A percentile compares a stretch with the other conserved stretches of the same genome.
Conservation (phyloP, 1,140 invertebrate species). For the Heliconius congener region DNA sequence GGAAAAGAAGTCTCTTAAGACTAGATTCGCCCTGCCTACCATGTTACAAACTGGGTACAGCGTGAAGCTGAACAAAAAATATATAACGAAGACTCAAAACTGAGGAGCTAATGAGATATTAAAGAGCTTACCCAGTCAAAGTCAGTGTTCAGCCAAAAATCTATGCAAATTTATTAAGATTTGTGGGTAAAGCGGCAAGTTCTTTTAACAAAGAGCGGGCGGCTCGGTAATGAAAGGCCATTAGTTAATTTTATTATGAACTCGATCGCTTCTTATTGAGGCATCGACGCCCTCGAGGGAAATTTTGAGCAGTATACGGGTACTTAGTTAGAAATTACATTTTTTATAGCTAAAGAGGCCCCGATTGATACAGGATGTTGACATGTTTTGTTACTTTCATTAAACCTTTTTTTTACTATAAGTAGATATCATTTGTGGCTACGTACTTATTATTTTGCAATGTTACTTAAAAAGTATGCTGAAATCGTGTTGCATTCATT, state of each 20-base stretch:
- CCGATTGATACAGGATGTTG: slow-evolving; percentile 28
- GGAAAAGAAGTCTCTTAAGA: too few relatives aligned
- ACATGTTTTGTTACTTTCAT: slow-evolving; percentile 14
- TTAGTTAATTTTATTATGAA: slow-evolving; percentile 49
- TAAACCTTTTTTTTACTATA: slow-evolving; percentile 2
- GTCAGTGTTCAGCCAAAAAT: slow-evolving; percentile 35
- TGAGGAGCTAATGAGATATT: not conserved
- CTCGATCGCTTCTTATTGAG: slow-evolving; percentile 39
- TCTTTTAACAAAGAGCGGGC: slow-evolving; percentile 39
- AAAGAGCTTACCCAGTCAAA: slow-evolving; percentile 13
- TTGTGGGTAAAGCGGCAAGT: slow-evolving; percentile 42
- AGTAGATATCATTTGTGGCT: not conserved
- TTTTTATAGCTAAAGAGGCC: slow-evolving; percentile 35
- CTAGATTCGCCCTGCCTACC: too few relatives aligned
- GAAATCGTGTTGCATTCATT: too few relatives aligned
- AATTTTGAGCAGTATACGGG: slow-evolving; percentile 38
- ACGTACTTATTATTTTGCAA: not conserved
- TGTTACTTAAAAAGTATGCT: not conserved
- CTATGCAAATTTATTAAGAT: slow-evolving; percentile 34
- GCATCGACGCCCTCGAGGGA: slow-evolving; percentile 33
- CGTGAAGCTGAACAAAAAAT: not conserved
- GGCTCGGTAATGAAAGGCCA: slow-evolving; percentile 47
- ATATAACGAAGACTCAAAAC: not conserved
- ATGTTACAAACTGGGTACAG: not conserved
- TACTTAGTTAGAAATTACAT: slow-evolving; percentile 40